Percentiles rank a stretch among this genome's conserved stretches.
Evolutionary conservation across 2,113 vertebrate genomes (phyloP).

Genomic region (Junco hyemalis): DNA sequence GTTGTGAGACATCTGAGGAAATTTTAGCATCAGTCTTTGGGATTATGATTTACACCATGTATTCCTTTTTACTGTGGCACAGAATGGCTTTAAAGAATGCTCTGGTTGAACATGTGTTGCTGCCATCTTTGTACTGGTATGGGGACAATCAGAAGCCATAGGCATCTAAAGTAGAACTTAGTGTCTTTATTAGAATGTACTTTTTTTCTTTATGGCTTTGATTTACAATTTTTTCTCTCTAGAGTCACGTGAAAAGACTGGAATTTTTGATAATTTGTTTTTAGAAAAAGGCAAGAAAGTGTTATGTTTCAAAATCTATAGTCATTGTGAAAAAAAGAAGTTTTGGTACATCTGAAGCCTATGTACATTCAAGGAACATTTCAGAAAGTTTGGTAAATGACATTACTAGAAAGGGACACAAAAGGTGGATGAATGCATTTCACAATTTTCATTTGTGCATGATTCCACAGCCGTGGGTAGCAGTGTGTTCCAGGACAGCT

Average conservation of each 20-base stretch:
- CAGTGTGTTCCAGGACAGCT: not conserved
- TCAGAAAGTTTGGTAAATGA: not conserved
- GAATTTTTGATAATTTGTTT: not conserved
- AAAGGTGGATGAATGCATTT: not conserved
- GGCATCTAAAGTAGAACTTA: not conserved
- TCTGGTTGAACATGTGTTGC: not conserved
- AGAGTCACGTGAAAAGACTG: not conserved
- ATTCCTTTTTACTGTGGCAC: not conserved
- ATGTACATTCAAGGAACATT: not conserved
- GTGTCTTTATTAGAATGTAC: not conserved
- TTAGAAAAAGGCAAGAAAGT: not conserved
- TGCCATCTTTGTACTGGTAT: not conserved
- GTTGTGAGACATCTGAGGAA: conserved; percentile 10
- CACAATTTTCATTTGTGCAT: not conserved
- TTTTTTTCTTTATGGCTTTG: not conserved
- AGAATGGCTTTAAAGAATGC: not conserved
- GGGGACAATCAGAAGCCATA: not conserved
- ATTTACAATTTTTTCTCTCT: not conserved
- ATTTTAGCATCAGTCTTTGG: not conserved
- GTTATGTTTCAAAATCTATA: not conserved
- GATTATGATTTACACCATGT: not conserved
- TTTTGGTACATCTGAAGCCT: not conserved
- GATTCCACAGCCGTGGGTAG: not conserved
- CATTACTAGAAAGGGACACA: not conserved
- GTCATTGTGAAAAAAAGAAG: not conserved